These are phyloP conservation scores for Platanista minor DNA, from an alignment of 2,113 vertebrate species.

Conservation along the genomic window DNA sequence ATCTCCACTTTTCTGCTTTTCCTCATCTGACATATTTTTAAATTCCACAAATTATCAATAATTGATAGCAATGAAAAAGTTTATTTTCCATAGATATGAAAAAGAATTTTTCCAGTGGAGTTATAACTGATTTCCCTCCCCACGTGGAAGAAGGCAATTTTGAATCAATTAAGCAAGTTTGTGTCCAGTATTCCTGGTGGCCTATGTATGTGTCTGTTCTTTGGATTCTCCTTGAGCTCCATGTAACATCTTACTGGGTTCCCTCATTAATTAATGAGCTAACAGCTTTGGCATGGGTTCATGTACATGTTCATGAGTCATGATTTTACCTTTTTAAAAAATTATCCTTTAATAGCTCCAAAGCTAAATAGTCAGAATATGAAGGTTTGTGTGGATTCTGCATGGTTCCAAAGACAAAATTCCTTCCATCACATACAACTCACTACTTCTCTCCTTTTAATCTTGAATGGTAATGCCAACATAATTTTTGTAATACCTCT, in stretches of 20 bases:
- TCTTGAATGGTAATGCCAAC: neutral
- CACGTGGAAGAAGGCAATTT: neutral
- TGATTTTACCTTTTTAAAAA: neutral
- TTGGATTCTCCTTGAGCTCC: neutral
- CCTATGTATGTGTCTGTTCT: neutral
- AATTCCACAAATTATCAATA: conserved; percentile 16
- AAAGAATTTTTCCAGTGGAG: neutral
- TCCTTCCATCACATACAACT: neutral
- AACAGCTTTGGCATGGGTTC: neutral
- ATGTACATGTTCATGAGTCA: neutral
- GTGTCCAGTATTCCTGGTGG: neutral
- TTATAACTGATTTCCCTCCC: neutral
- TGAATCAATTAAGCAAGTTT: neutral
- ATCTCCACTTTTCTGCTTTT: neutral
- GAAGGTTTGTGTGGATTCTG: neutral
- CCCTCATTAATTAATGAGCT: neutral
- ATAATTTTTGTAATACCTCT: neutral
- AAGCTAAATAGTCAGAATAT: neutral
- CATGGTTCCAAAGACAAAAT: neutral
- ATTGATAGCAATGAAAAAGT: neutral
- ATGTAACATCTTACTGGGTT: neutral
- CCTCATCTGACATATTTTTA: neutral
- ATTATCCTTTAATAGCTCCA: neutral
- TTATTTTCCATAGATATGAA: neutral
- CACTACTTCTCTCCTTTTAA: neutral